Evolutionary conservation across 2,888 invertebrate species (phyloP), one percentile per base, ranked within the genome.

Genomic region (Cecidostiba fungosa): DNA sequence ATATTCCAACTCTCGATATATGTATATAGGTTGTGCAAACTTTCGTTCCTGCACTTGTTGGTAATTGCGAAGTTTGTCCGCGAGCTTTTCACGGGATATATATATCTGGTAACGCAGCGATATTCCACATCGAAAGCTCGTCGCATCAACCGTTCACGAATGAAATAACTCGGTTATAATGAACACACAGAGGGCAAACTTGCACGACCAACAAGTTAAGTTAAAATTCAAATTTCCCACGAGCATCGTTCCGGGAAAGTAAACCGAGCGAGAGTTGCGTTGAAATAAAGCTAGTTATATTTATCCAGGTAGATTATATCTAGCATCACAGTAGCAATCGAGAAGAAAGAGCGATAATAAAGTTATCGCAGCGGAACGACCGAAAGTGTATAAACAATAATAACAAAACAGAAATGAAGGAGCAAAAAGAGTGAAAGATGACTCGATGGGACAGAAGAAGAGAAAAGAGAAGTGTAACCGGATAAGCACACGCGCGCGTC

Each of bases 401-500:
- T 12, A 29, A n/a, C 36, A 73, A 47, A 47, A n/a, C 36, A 73
- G 23, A 47, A 6, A 47, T 29, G 36, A 66, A 78, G 19, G 50
- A 47, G 50, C 26, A 0, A 29, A 0, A 29, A 50, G 26, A 80
- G 0, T 43, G 66, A 47, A 39, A 74, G 59, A 81, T 43, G 43
- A 72, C 39, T n/a, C 72, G 72, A 39, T 47, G 73, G 72, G 39
- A 10, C 6, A 62, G 66, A 66, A 62, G 39, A 19, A 79, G 39
- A 23, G 26, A 36, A 59, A 6, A 12, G 47, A 74, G 47, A 74
- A 79, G 36, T 79, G 73, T 73, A 74, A 79, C 66, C 74, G 72
- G 50, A 79, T 62, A 66, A 84, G 26, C 74, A 69, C 84, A 47
- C 73, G 23, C 62, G 14, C 74, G 69, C 70, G n/a, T n/a, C 26